Conservation (phyloP, 92 coral and sea anemone genomes). For the Anthopleura xanthogrammica region DNA sequence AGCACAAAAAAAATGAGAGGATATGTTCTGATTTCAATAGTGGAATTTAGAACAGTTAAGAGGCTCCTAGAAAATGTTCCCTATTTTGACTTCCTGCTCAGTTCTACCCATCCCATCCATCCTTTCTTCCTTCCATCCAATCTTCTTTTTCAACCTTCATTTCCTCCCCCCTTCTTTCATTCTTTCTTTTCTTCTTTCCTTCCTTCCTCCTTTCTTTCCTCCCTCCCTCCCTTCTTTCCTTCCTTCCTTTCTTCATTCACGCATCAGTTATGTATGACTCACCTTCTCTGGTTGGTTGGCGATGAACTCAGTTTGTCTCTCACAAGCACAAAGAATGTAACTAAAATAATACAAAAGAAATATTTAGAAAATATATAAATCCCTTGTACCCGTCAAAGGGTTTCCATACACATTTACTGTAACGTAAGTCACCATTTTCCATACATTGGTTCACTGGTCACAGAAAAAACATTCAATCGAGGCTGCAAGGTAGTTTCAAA, state of each 20-base stretch:
- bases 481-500: no score
- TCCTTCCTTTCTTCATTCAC: background rate
- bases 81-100: no score
- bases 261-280: background rate
- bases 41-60: no score
- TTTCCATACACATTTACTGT: conserved; percentile 37
- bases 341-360: conserved; percentile 38
- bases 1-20: no score
- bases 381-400: conserved; percentile 78
- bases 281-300: conserved; percentile 80
- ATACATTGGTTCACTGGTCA: no score
- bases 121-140: no score
- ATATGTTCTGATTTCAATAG: no score
- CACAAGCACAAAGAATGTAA: conserved; percentile 80
- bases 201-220: background rate
- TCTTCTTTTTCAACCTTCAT: no score
- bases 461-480: no score
- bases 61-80: no score
- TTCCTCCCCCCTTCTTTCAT: background rate
- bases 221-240: background rate
- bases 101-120: no score
- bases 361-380: background rate
- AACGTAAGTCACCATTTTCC: no score
- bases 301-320: conserved; percentile 86
- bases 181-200: background rate